Evolutionary conservation across 92 coral and sea anemone species (phyloP), one percentile per base, ranked within the genome.

Genomic region (Montipora capitata): DNA sequence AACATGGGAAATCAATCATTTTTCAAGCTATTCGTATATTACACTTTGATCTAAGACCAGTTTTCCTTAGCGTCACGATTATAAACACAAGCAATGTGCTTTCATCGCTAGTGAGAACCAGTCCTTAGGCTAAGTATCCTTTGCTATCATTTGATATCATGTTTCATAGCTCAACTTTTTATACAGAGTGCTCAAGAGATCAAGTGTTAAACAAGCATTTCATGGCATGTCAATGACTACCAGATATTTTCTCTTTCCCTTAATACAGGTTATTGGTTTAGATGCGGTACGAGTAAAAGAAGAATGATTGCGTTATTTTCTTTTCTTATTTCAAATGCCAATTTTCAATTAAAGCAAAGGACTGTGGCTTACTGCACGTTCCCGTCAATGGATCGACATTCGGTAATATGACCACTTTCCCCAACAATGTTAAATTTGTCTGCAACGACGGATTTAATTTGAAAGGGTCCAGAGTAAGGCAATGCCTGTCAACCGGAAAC

Each of bases 401-500:
- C 13, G 88, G 82, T 5, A 66, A 74, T 79, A 5, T 68, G 38
- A 84, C 88, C 10, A 74, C 82, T 27, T 84, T 45, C 67, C 88
- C 88, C 5, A 63, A 84, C 67, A 2, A 62, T 9, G 65, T 74
- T 16, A 14, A 44, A 16, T 75, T 84, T 72, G 18, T 38, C 16
- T 84, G 88, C 67, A 72, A 84, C 18, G 81, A 84, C 2, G 88
- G 88, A 39, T 84, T 74, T 75, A 66, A 44, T 18, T 66, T 84
- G 9, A 27, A 48, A 76, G 92, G 92, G 3, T 88, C 92, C 27
- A 72, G 49, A 17, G 38, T 9, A 17, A 63, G 88, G 15, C 74
- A 64, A 39, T 88, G 92, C 20, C 82, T 88, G 49, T 74, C 92
- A 75, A 81, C 58, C 76, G 92, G 92, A 42, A 79, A 85, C 49